phyloP scores from a whole-genome alignment of 2,113 vertebrate species.

The Eleginops maclovinus region DNA sequence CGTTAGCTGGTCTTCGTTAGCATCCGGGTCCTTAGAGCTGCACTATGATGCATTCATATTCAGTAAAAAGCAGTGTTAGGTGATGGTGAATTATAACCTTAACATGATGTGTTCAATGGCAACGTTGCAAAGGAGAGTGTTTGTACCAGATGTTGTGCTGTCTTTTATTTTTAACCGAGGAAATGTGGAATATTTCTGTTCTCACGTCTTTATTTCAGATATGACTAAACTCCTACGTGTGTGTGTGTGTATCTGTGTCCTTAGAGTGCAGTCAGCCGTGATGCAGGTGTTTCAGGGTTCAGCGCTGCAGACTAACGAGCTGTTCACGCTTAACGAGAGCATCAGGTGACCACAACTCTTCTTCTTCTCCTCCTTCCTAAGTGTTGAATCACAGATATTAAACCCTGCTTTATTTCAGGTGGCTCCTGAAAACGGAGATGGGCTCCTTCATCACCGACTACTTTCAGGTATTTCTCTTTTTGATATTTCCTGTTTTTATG shows the following conservation, averaged over 20 bases:
- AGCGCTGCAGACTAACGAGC: constrained; percentile 90
- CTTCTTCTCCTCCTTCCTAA: neutral
- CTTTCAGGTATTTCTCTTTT: constrained; percentile 87
- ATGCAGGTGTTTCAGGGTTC: constrained; percentile 96
- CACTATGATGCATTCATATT: too few species aligned
- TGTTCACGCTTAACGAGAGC: constrained; percentile 92
- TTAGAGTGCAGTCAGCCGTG: constrained; percentile 94
- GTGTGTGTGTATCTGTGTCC: constrained; percentile 23
- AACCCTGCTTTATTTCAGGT: constrained; percentile 82
- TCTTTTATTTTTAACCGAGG: too few species aligned
- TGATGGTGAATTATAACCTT: too few species aligned
- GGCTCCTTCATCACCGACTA: constrained; percentile 97
- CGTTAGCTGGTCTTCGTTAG: too few species aligned
- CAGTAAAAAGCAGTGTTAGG: too few species aligned
- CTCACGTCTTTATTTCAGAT: too few species aligned
- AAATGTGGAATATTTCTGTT: too few species aligned
- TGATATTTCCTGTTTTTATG: neutral
- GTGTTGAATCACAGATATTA: neutral
- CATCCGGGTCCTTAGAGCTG: too few species aligned
- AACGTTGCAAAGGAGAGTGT: too few species aligned
- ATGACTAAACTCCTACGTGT: too few species aligned
- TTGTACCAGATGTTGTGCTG: too few species aligned
- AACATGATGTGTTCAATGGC: too few species aligned
- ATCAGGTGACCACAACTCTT: constrained; percentile 86
- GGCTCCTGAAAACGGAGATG: constrained; percentile 93